Percentiles rank a stretch among this genome's conserved stretches.
These are phyloP conservation scores for Mesitornis unicolor DNA, from an alignment of 2,113 vertebrate genomes.

Conservation along the genomic window DNA sequence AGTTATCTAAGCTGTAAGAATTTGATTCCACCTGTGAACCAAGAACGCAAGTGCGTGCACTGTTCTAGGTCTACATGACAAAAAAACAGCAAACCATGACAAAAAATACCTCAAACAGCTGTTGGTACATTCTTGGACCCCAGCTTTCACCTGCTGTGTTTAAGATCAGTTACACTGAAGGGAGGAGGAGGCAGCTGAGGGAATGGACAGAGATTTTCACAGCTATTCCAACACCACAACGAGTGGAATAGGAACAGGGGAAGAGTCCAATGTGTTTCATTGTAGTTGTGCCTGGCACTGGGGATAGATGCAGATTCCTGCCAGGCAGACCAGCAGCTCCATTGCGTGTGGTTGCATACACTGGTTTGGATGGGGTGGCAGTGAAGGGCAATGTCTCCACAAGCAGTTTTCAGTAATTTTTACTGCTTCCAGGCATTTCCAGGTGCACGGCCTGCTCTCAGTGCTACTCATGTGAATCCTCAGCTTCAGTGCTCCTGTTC, in stretches of 20 bases:
- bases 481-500: not conserved
- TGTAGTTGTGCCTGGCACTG: not conserved
- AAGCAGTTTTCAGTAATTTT: not conserved
- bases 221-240: not conserved
- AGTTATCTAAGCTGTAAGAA: not conserved
- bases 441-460: not conserved
- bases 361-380: not conserved
- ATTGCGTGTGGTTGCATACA: not conserved
- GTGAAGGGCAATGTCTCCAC: not conserved
- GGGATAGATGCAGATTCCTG: not conserved
- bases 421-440: not conserved
- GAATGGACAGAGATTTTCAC: not conserved
- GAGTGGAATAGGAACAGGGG: not conserved
- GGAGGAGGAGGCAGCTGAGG: not conserved
- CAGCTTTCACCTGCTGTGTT: not conserved
- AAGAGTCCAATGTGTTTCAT: fast-evolving
- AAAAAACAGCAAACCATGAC: not conserved
- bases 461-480: not conserved
- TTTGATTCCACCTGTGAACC: not conserved
- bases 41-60: not conserved
- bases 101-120: too few relatives aligned
- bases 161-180: not conserved
- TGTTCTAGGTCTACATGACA: not conserved
- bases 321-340: not conserved
- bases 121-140: not conserved